phyloP scores from a whole-genome alignment of 2,888 invertebrate genomes.

The Gasteruption jaculator region DNA sequence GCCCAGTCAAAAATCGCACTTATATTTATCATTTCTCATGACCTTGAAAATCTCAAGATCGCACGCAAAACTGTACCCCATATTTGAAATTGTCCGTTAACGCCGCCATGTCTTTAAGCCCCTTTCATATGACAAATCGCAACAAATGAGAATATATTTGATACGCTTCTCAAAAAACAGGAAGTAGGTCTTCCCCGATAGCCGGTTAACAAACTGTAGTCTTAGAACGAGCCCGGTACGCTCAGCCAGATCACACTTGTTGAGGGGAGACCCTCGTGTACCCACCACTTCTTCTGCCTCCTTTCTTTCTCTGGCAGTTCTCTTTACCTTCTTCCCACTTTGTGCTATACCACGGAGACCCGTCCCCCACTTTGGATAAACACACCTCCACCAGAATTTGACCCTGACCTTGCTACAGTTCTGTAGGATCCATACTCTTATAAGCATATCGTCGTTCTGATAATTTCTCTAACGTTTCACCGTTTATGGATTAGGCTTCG shows the following conservation, averaged over 20 bases:
- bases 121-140: too few species aligned
- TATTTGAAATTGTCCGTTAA: too few species aligned
- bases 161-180: slow-evolving; percentile 1
- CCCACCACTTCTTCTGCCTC: slow-evolving; percentile 18
- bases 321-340: slow-evolving; percentile 25
- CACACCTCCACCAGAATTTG: slow-evolving; percentile 27
- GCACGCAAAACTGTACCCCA: too few species aligned
- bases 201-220: slow-evolving; percentile 29
- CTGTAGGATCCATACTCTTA: too few species aligned
- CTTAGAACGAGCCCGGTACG: slow-evolving; percentile 26
- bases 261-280: slow-evolving; percentile 32
- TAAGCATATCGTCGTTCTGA: too few species aligned
- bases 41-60: too few species aligned
- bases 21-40: too few species aligned
- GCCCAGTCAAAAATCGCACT: too few species aligned
- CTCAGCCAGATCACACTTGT: slow-evolving; percentile 40
- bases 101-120: too few species aligned
- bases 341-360: slow-evolving; percentile 29
- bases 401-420: slow-evolving; percentile 53
- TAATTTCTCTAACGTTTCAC: too few species aligned
- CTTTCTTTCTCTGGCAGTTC: slow-evolving; percentile 10
- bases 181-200: slow-evolving; percentile 11
- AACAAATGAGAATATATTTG: background rate
- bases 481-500: too few species aligned
- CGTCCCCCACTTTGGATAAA: slow-evolving; percentile 23